phyloP scores from a whole-genome alignment of 2,113 vertebrate species.

The Struthio camelus region DNA sequence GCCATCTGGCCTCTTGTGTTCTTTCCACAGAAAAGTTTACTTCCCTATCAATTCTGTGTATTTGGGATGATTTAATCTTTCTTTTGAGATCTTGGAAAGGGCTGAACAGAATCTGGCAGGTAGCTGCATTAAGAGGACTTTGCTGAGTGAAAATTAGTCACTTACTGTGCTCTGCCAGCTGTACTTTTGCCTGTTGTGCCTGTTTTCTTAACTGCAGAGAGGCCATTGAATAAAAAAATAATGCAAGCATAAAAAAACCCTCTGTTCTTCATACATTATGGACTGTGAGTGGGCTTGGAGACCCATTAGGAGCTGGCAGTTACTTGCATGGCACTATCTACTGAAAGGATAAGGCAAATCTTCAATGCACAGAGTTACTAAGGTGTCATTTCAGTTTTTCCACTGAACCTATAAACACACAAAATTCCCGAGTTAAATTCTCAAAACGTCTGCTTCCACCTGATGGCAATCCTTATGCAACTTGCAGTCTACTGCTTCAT shows the following conservation, averaged over 20 bases:
- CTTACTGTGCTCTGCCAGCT: constrained; percentile 63
- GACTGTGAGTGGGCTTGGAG: background rate
- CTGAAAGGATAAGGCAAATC: background rate
- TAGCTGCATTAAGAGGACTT: constrained; percentile 27
- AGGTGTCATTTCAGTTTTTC: background rate
- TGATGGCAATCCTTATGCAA: background rate
- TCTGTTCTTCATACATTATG: background rate
- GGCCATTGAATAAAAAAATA: constrained; percentile 31
- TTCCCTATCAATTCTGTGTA: constrained; percentile 57
- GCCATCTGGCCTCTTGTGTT: constrained; percentile 55
- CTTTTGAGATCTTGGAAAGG: constrained; percentile 57
- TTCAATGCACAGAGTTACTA: background rate
- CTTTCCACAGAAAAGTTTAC: constrained; percentile 57
- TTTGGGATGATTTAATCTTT: constrained; percentile 61
- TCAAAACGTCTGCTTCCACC: background rate
- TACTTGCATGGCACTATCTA: background rate
- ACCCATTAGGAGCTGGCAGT: background rate
- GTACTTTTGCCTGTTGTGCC: constrained; percentile 61
- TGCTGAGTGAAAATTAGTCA: constrained; percentile 64
- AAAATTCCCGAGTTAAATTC: background rate
- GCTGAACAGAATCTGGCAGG: constrained; percentile 55
- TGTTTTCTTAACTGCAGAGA: constrained; percentile 58
- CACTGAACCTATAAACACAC: background rate
- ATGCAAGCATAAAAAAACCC: background rate
- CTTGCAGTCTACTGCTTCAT: background rate